Evolutionary conservation across 92 coral and sea anemone species (phyloP).

Genomic region (Montipora capitata): DNA sequence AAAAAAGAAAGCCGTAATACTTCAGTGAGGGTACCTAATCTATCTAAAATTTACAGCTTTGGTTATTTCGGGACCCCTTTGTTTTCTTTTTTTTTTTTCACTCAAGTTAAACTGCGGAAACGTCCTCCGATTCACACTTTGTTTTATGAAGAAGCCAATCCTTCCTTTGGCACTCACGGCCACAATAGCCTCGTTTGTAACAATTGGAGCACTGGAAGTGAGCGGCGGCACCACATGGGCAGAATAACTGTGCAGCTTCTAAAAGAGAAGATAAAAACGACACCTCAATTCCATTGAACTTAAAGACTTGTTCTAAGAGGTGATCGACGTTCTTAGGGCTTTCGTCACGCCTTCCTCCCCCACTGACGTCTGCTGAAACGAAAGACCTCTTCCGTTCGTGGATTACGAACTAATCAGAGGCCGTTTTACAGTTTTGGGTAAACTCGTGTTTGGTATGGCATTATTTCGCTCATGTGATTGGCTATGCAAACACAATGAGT

Average conservation of each 20-base stretch:
- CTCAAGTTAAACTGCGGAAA: slow-evolving; percentile 35
- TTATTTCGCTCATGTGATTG: too few species aligned
- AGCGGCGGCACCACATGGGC: slow-evolving; percentile 76
- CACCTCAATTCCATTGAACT: neutral
- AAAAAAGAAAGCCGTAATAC: too few species aligned
- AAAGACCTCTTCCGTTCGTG: too few species aligned
- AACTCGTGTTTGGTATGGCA: too few species aligned
- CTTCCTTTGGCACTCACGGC: slow-evolving; percentile 81
- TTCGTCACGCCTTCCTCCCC: too few species aligned
- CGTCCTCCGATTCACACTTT: slow-evolving; percentile 20
- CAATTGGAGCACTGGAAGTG: slow-evolving; percentile 86
- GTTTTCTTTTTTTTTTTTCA: too few species aligned
- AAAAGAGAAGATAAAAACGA: neutral
- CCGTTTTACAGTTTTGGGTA: too few species aligned
- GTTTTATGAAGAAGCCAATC: slow-evolving; percentile 80
- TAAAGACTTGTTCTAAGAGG: neutral
- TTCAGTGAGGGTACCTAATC: too few species aligned
- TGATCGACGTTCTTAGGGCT: neutral
- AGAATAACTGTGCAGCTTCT: slow-evolving; percentile 68
- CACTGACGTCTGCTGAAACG: too few species aligned
- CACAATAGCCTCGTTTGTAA: slow-evolving; percentile 82
- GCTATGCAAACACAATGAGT: too few species aligned
- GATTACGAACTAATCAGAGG: too few species aligned
- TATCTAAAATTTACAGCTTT: too few species aligned
- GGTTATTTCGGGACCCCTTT: neutral